Base-by-base conservation (phyloP, 1,140 invertebrate species). In the Drosophila mauritiana region DNA sequence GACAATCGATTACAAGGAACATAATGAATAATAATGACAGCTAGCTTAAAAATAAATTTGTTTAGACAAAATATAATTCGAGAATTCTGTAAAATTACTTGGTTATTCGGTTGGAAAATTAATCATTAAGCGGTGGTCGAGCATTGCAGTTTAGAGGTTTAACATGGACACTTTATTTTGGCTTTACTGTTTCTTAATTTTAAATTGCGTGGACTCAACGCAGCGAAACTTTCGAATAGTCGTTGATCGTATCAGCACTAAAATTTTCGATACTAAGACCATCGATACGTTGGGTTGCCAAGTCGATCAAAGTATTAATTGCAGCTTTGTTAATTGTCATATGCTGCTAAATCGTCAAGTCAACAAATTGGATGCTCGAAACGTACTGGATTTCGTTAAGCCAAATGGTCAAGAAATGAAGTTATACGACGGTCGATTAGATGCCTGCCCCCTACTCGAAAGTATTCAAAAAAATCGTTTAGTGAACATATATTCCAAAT, bases 391-490 rank as follows among this genome's bases (percentile, higher is more conserved):
- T 8, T 65, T 78, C 13, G 53, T 36, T 37, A 78, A 45, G 7
- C 8, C 12, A 1, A 48, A 61, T 3, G 70, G 64, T 1, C 56
- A 56, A 10, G 63, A 46, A 31, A 22, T 57, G 36, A 77, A 75
- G 13, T 5, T 86, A 7, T 85, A 37, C 13, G 63, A 53, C 12
- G 13, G 40, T 12, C 37, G 37, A 12, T 34, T 63, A 15, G 64
- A 78, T 31, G 53, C 39, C 3, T 85, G 82, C 8, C 11, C 17
- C 0, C 63, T 85, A 2, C 4, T 86, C 0, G 43, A n/a, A n/a
- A 75, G 22, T n/a, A 3, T 51, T 0, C 74, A 85, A 4, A 78
- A 74, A 11, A 88, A 78, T 25, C 37, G 25, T 20, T 11, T 80
- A 0, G 37, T 85, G 6, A 77, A 42, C 11, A 49, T 62, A 0